phyloP scores from a whole-genome alignment of 2,797 vertebrate species.

The Tapera naevia region DNA sequence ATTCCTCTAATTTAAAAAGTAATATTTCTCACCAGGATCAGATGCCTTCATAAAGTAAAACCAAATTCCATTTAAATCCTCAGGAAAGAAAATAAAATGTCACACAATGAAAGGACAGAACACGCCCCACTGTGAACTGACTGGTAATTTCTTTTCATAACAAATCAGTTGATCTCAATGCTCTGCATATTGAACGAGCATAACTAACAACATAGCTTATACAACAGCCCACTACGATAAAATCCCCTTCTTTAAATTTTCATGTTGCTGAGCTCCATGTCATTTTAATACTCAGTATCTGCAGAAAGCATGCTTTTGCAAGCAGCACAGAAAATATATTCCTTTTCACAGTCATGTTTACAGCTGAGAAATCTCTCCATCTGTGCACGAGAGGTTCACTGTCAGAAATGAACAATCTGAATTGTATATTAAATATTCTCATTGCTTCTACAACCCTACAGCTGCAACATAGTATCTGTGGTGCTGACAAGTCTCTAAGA shows the following conservation, averaged over 20 bases:
- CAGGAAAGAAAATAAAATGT: not conserved
- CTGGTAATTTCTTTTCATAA: not conserved
- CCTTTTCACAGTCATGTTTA: not conserved
- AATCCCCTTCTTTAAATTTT: not conserved
- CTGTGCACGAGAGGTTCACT: not conserved
- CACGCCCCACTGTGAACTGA: not conserved
- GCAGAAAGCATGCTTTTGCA: not conserved
- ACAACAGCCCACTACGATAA: not conserved
- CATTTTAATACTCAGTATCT: not conserved
- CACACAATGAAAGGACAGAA: not conserved
- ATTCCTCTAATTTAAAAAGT: not conserved
- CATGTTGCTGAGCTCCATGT: not conserved
- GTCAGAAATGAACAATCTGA: not conserved
- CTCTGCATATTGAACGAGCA: not conserved
- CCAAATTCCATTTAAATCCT: not conserved
- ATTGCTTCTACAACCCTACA: not conserved
- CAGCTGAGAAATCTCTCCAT: not conserved
- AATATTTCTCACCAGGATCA: not conserved
- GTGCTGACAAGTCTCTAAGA: not conserved
- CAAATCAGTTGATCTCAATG: not conserved
- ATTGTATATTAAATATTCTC: not conserved
- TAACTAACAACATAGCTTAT: not conserved
- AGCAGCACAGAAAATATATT: not conserved
- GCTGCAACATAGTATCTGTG: rapidly evolving
- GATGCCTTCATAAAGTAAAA: not conserved